Percentiles rank a stretch among this genome's conserved stretches.
These are phyloP conservation scores for Leptocoma aspasia DNA, from an alignment of 2,113 vertebrate genomes.

Conservation along the genomic window DNA sequence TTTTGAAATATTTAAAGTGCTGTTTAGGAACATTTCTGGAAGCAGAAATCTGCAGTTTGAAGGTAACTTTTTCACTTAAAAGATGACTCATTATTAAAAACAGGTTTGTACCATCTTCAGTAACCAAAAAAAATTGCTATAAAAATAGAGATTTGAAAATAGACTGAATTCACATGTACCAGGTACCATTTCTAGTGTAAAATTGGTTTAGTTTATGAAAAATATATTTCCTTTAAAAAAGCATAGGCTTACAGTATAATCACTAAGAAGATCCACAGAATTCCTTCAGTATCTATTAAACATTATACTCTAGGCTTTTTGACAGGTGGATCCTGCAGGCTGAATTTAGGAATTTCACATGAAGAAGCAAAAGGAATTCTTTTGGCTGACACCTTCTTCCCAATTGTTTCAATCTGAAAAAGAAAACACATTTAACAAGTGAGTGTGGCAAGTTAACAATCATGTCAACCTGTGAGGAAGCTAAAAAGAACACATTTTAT, in stretches of 20 bases:
- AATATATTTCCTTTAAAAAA: slow-evolving; percentile 72
- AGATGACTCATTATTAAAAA: slow-evolving; percentile 60
- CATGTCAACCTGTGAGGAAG: background rate
- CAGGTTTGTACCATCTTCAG: slow-evolving; percentile 38
- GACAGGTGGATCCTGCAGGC: slow-evolving; percentile 80
- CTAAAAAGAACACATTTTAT: background rate
- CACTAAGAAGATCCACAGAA: slow-evolving; percentile 18
- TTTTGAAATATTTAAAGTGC: slow-evolving; percentile 43
- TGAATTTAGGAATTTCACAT: slow-evolving; percentile 78
- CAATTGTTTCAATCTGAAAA: slow-evolving; percentile 93
- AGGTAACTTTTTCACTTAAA: slow-evolving; percentile 26
- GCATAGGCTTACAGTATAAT: slow-evolving; percentile 32
- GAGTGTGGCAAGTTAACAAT: background rate
- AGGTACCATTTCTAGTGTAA: slow-evolving; percentile 63
- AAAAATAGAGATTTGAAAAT: slow-evolving; percentile 76
- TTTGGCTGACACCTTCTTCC: slow-evolving; percentile 88
- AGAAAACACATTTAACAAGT: background rate
- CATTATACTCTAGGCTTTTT: slow-evolving; percentile 89
- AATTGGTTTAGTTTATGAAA: slow-evolving; percentile 70
- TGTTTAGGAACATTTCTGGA: slow-evolving; percentile 9
- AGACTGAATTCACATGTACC: slow-evolving; percentile 68
- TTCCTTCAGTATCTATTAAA: slow-evolving; percentile 17
- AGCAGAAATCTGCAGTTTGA: slow-evolving; percentile 25
- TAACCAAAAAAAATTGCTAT: slow-evolving; percentile 45
- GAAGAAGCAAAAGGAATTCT: slow-evolving; percentile 91